phyloP scores from a whole-genome alignment of 2,113 vertebrate species.

The Bagarius yarrelli region DNA sequence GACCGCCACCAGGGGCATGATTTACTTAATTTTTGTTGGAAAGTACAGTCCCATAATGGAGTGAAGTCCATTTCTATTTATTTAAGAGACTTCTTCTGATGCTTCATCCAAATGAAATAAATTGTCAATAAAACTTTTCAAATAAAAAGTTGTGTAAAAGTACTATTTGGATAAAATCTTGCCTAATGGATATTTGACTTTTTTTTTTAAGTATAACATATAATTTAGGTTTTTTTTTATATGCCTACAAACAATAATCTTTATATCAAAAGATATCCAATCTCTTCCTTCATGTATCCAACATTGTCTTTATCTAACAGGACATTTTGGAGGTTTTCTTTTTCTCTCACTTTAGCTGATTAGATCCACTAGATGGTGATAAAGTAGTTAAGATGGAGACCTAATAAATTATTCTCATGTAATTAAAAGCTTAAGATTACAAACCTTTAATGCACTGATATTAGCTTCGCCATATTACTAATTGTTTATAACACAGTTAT shows the following conservation, averaged over 20 bases:
- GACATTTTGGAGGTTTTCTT: no score
- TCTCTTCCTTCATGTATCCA: no score
- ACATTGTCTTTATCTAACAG: neutral
- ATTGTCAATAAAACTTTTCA: neutral
- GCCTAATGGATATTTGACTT: neutral
- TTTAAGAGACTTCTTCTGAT: constrained; percentile 9
- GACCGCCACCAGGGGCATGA: neutral
- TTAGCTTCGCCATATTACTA: neutral
- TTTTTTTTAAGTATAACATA: no score
- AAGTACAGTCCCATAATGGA: constrained; percentile 17
- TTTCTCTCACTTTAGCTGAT: neutral
- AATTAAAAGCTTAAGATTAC: neutral
- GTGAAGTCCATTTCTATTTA: neutral
- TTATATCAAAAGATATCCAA: no score
- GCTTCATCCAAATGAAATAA: neutral
- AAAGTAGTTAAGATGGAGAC: constrained; percentile 37
- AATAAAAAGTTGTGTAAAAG: neutral
- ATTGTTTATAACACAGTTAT: no score
- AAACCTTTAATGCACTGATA: neutral
- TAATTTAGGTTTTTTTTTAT: no score
- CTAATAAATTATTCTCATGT: neutral
- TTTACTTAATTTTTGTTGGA: constrained; percentile 14
- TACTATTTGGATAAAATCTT: neutral
- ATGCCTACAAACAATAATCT: no score
- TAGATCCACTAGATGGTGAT: constrained; percentile 56